Evolutionary conservation across 2,888 invertebrate species (phyloP), one percentile per base, ranked within the genome.

Genomic region (Liposcelis brunnea): DNA sequence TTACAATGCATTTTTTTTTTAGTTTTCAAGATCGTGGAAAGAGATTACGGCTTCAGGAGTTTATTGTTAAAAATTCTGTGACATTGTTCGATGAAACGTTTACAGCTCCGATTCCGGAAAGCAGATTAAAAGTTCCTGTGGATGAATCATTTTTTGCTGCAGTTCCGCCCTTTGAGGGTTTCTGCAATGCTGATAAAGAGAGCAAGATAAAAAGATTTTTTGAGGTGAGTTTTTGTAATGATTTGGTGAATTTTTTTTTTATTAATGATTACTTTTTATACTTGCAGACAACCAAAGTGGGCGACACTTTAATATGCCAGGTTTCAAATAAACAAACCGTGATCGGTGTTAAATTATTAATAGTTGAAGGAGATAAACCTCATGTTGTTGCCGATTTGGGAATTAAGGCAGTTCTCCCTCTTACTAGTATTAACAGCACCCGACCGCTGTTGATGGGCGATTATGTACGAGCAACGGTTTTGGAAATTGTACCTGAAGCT

Each of bases 91-190:
- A 70, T 63, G 50, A 69, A 63, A 31, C 59, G 67, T 31, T 59
- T 59, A 46, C 51, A 37, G 50, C 50, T 5, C 15, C 19, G 3
- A 10, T 21, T 14, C 38, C 47, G 36, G 37, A 33, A 38, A 50
- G 54, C 52, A 53, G 52, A 51, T 47, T 48, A 18, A 40, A 40
- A 40, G 19, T 19, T 10, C 18, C 40, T 18, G 40, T 40, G 4
- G 40, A 40, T 40, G 40, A 40, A 19, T 19, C 40, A 63, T 70
- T 75, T 59, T 84, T 72, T 69, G 84, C 83, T 15, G 70, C 83
- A 52, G 77, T 86, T 72, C 89, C 91, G 49, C 85, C 90, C 0
- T 77, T 84, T 62, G 91, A 91, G 63, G 77, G 77, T 44, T 91
- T 84, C 60, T 71, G 86, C 54, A 77, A 73, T 58, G 76, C 83